Conservation (phyloP, 2,888 invertebrate genomes). For the Drosophila paranaensis region DNA sequence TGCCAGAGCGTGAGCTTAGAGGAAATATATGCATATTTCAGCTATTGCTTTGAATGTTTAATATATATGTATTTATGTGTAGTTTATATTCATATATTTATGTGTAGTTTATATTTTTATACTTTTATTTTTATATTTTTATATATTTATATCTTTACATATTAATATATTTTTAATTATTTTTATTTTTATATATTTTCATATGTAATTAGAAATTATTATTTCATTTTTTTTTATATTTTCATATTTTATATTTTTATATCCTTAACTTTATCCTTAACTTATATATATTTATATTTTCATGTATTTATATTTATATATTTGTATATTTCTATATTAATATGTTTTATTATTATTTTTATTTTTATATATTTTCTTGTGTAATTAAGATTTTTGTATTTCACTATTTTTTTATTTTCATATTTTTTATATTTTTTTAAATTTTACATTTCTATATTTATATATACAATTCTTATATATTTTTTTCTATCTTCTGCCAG, state of each 20-base stretch:
- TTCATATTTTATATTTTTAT: neutral
- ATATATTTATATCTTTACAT: too few relatives aligned
- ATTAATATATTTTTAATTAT: too few relatives aligned
- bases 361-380: neutral
- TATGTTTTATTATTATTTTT: too few relatives aligned
- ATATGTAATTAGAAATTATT: too few relatives aligned
- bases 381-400: neutral
- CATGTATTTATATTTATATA: neutral
- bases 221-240: neutral
- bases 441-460: too few relatives aligned
- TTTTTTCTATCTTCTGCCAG: constrained; percentile 74
- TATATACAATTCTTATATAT: too few relatives aligned
- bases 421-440: neutral
- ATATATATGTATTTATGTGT: neutral
- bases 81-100: neutral
- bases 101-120: too few relatives aligned
- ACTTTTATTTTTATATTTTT: neutral
- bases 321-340: too few relatives aligned
- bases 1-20: constrained; percentile 85
- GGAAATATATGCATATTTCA: neutral
- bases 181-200: neutral
- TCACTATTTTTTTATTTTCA: too few relatives aligned
- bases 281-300: neutral
- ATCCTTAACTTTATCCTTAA: too few relatives aligned
- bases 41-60: neutral